Percentiles rank a stretch among this genome's conserved stretches.
These are phyloP conservation scores for Heliothis peltigera DNA, from an alignment of 2,888 invertebrate genomes.

Conservation along the genomic window DNA sequence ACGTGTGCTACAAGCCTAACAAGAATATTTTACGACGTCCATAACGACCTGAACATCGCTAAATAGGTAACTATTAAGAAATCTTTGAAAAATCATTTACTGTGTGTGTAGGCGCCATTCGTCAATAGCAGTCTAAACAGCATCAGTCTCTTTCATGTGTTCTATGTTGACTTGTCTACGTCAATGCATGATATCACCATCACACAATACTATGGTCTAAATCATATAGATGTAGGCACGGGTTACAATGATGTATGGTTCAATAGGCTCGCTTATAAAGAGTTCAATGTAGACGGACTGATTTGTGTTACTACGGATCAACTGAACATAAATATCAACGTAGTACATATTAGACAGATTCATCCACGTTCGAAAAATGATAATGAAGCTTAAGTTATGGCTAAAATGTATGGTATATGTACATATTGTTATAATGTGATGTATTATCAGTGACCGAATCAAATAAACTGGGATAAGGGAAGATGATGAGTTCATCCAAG, in stretches of 20 bases:
- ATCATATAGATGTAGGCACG: conserved; percentile 38
- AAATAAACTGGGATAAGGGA: neutral
- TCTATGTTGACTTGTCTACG: conserved; percentile 19
- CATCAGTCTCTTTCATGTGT: conserved; percentile 19
- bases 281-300: conserved; percentile 17
- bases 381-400: no score
- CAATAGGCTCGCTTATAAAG: conserved; percentile 40
- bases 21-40: neutral
- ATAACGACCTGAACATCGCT: conserved; percentile 4
- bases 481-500: neutral
- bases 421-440: no score
- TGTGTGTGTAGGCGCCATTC: conserved; percentile 7
- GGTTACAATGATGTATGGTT: conserved; percentile 30
- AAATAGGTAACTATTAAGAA: conserved; percentile 9
- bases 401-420: no score
- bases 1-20: neutral
- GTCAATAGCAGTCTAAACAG: conserved; percentile 35
- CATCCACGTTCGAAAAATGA: no score
- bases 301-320: neutral
- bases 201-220: conserved; percentile 46
- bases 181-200: conserved; percentile 48
- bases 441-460: no score
- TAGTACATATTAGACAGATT: no score
- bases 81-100: conserved; percentile 25
- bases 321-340: no score